phyloP scores from a whole-genome alignment of 2,888 invertebrate genomes.

The Cantharis flavilabris region DNA sequence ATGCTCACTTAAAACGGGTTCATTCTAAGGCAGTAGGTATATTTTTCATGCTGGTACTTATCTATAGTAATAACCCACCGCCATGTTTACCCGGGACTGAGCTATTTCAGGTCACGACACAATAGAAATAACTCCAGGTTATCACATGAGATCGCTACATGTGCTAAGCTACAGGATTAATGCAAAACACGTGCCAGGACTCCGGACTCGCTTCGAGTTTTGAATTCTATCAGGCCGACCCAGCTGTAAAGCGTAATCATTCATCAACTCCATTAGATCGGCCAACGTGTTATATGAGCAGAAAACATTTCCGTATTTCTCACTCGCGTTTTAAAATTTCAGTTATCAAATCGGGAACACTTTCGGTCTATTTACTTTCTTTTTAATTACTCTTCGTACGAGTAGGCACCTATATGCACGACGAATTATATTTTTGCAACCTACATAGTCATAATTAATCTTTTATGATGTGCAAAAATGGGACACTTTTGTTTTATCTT shows the following conservation, averaged over 20 bases:
- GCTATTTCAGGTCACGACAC: conserved; percentile 47
- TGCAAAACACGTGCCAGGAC: conserved; percentile 39
- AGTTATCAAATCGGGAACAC: neutral
- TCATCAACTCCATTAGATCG: conserved; percentile 23
- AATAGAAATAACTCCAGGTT: conserved; percentile 48
- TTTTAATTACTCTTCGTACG: neutral
- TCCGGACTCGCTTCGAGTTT: conserved; percentile 29
- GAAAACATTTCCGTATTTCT: neutral
- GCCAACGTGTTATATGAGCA: neutral
- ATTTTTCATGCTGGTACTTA: conserved; percentile 44
- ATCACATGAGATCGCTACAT: conserved; percentile 41
- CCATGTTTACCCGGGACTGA: conserved; percentile 40
- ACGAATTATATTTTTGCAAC: neutral
- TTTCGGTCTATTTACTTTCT: neutral
- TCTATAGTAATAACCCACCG: conserved; percentile 40
- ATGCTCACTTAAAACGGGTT: conserved; percentile 22
- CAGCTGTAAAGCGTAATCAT: conserved; percentile 26
- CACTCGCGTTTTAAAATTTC: neutral
- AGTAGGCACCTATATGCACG: neutral
- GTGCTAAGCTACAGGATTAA: conserved; percentile 44
- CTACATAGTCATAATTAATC: neutral
- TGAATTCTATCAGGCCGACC: conserved; percentile 29
- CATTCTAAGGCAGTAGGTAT: conserved; percentile 23
- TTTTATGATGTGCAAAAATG: neutral
- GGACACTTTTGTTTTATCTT: neutral